Evolutionary conservation across 2,888 invertebrate species (phyloP), one percentile per base, ranked within the genome.

Genomic region (Deladenus siricidicola): DNA sequence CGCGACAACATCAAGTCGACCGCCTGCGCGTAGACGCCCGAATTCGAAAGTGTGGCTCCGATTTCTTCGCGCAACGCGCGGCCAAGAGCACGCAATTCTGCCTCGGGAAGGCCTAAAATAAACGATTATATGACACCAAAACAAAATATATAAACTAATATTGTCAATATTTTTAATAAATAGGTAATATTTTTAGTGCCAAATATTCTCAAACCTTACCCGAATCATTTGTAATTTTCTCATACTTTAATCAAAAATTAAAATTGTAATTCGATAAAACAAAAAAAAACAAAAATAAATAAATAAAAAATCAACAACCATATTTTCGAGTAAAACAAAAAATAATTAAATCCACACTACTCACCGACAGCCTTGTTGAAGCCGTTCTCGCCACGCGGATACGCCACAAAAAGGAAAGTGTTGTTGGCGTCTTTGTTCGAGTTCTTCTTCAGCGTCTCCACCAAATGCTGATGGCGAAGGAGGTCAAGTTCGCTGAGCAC

Each of bases 1-100:
- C 67, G 50, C 10, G 65, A 66, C 26, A 65, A 29, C 65, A 65
- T 65, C 26, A 65, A 26, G 44, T 65, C 65, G 3, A 65, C 66
- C 23, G 47, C 52, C 21, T 29, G 29, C 6, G 43, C 45, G 14
- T 28, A n/a, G 48, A 47, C 23, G 4, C 49, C 65, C 21, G 55
- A 21, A 14, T 55, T 42, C 10, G 17, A 17, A 17, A 55, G 26
- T 4, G 17, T 42, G 14, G n/a, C 23, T 21, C 44, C 58, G 21
- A 64, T 44, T 47, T 64, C 64, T 8, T 52, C 34, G 19, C 64
- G 43, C 21, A 64, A 53, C 43, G 43, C 34, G 4, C 45, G 44
- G 19, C 64, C 65, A 2, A 60, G 26, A 4, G 47, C 58, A n/a
- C 64, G 56, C 6, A 64, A 54, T 30, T 53, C 53, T 1, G 53